A percentile compares a stretch with the other conserved stretches of the same genome.
Conservation (phyloP, 2,113 vertebrate species). For the Cryptomyrus ogoouensis region DNA sequence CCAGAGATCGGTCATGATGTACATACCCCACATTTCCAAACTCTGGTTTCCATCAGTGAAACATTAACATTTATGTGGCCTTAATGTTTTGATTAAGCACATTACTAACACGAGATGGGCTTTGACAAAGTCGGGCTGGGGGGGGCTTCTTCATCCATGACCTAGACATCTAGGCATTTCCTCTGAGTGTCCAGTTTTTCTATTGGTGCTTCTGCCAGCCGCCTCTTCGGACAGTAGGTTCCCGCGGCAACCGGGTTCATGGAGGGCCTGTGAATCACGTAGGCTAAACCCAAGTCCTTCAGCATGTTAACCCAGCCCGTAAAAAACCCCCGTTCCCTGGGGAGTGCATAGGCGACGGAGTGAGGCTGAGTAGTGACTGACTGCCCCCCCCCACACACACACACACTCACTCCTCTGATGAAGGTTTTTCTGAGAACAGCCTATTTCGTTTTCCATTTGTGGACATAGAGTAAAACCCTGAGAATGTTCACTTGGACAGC, state of each 20-base stretch:
- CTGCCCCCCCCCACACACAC: not conserved
- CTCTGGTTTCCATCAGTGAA: not conserved
- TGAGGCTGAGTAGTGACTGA: not conserved
- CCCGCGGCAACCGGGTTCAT: slow-evolving; percentile 19
- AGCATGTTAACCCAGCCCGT: not conserved
- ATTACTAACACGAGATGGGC: not conserved
- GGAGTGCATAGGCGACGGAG: not conserved
- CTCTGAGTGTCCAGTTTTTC: slow-evolving; percentile 25
- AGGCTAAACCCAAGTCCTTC: not conserved
- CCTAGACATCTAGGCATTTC: slow-evolving; percentile 36
- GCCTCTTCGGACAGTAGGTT: slow-evolving; percentile 27
- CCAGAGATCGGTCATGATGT: not conserved
- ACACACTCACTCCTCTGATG: not conserved
- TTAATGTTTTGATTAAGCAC: slow-evolving; percentile 16
- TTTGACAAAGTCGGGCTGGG: not conserved
- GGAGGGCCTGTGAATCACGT: slow-evolving; percentile 39
- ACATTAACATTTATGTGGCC: not conserved
- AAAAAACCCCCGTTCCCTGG: not conserved
- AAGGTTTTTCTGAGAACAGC: not conserved
- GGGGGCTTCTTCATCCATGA: slow-evolving; percentile 9
- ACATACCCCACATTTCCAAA: not conserved
- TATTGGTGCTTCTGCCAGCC: slow-evolving; percentile 38
- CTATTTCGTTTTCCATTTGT: not conserved
- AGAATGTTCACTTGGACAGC: not conserved
- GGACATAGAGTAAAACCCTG: not conserved